These are phyloP conservation scores for Catajapyx aquilonaris DNA, from an alignment of 1,140 invertebrate genomes.

Conservation along the genomic window DNA sequence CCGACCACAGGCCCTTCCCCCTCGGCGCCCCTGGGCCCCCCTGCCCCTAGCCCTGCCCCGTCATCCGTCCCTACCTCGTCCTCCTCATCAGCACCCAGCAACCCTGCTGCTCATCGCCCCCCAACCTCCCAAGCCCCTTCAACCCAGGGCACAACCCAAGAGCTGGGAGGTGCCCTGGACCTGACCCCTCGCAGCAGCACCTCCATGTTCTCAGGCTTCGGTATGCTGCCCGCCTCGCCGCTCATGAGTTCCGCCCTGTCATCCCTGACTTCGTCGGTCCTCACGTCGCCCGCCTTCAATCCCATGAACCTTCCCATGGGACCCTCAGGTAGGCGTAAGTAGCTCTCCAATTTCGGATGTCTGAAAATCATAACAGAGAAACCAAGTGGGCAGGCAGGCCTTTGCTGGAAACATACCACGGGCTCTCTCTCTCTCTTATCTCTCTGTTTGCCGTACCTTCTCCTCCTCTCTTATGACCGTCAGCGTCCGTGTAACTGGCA, in stretches of 20 bases:
- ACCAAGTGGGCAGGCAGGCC: background rate
- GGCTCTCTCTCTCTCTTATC: background rate
- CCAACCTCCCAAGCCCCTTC: too few relatives aligned
- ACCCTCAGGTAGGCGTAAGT: constrained; percentile 38
- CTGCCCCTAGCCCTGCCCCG: background rate
- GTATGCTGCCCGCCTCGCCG: constrained; percentile 28
- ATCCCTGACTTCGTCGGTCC: constrained; percentile 50
- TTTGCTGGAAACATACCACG: background rate
- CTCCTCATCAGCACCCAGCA: constrained; percentile 26
- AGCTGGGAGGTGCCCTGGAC: constrained; percentile 33
- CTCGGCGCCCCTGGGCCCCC: constrained; percentile 15
- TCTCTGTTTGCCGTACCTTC: too few relatives aligned
- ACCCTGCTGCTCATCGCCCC: background rate
- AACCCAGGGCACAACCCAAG: too few relatives aligned
- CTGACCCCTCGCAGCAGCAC: constrained; percentile 26
- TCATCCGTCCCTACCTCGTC: constrained; percentile 15
- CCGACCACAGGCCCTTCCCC: too few relatives aligned
- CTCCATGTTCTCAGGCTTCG: constrained; percentile 32
- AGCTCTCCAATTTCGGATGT: constrained; percentile 4
- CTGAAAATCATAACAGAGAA: background rate
- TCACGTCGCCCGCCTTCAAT: constrained; percentile 49
- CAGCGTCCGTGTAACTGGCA: too few relatives aligned
- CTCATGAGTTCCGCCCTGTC: constrained; percentile 43
- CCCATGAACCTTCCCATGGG: constrained; percentile 54
- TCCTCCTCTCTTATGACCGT: too few relatives aligned